phyloP scores from a whole-genome alignment of 2,113 vertebrate genomes.

The Paralichthys olivaceus region DNA sequence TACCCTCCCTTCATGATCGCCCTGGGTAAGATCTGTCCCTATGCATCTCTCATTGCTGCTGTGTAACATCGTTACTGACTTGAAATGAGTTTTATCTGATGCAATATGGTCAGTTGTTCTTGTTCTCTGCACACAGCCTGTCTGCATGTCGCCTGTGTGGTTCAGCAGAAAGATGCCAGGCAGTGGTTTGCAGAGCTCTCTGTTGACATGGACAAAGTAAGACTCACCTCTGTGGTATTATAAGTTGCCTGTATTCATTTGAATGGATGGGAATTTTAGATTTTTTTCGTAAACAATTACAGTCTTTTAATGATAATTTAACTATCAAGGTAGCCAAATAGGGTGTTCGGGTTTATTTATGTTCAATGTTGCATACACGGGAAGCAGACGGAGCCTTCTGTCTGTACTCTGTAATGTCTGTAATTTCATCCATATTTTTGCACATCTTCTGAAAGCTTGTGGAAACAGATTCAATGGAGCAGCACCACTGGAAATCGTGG shows the following conservation, averaged over 20 bases:
- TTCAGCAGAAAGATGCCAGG: slow-evolving; percentile 98
- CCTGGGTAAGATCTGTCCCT: slow-evolving; percentile 86
- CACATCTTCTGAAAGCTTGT: too few species aligned
- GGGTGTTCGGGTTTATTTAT: not conserved
- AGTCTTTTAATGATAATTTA: not conserved
- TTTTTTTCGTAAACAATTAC: too few species aligned
- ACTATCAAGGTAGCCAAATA: too few species aligned
- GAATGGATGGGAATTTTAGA: not conserved
- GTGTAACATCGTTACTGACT: slow-evolving; percentile 34
- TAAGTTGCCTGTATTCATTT: not conserved
- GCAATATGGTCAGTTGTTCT: slow-evolving; percentile 15
- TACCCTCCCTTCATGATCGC: slow-evolving; percentile 99
- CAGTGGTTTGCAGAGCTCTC: slow-evolving; percentile 99
- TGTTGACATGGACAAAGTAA: slow-evolving; percentile 99
- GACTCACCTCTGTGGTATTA: not conserved
- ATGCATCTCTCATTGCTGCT: slow-evolving; percentile 7
- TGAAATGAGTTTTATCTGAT: slow-evolving; percentile 10
- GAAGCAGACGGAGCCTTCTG: too few species aligned
- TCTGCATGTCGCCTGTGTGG: slow-evolving; percentile 97
- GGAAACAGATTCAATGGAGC: too few species aligned
- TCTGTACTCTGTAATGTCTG: too few species aligned
- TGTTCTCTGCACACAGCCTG: slow-evolving; percentile 84
- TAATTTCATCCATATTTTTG: too few species aligned
- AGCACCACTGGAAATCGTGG: too few species aligned
- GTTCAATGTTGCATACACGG: too few species aligned